Base-by-base conservation (phyloP, 1,140 invertebrate genomes). In the Latrodectus geometricus region DNA sequence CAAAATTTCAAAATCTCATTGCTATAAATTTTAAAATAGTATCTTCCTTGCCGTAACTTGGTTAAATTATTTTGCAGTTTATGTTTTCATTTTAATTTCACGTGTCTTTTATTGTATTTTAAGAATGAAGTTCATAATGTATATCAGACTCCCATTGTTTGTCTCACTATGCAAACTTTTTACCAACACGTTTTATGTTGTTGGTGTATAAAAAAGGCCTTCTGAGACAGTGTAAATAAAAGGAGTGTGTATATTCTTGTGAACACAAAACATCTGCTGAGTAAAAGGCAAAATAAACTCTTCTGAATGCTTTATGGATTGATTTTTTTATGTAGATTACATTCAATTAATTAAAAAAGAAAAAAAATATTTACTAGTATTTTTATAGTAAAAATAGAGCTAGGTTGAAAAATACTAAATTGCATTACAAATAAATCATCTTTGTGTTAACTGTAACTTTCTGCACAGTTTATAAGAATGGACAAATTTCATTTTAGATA, bases 241-340 rank as follows among this genome's bases (percentile, higher is more conserved):
- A 69, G 75, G 75, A 78, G 83, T 77, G 74, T 77, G 83, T 78
- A 72, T 86, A 86, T 52, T 77, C 83, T 77, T 86, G 75, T 86
- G 83, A 77, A 78, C 74, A 69, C 23, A 35, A 68, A 86, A 86
- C 68, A 77, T 70, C 65, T 86, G 75, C 83, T 86, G 83, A 86
- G 68, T 77, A 86, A 78, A 86, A 86, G 83, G 83, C 75, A 86
- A 86, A 86, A 86, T 86, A 86, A 86, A 86, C 74, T 77, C 83
- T 86, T 61, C 83, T 86, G 83, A 86, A 86, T 86, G 83, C 83
- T 86, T 61, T 78, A 35, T 76, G 21, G 5, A 49, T 52, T 84
- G 9, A 8, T 54, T 76, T 68, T 76, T 56, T 23, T 81, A 35
- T 35, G 5, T 3, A 35, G 1, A 35, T 35, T 35, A 35, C 35